phyloP scores from a whole-genome alignment of 1,140 invertebrate genomes.

The Calycopis cecrops region DNA sequence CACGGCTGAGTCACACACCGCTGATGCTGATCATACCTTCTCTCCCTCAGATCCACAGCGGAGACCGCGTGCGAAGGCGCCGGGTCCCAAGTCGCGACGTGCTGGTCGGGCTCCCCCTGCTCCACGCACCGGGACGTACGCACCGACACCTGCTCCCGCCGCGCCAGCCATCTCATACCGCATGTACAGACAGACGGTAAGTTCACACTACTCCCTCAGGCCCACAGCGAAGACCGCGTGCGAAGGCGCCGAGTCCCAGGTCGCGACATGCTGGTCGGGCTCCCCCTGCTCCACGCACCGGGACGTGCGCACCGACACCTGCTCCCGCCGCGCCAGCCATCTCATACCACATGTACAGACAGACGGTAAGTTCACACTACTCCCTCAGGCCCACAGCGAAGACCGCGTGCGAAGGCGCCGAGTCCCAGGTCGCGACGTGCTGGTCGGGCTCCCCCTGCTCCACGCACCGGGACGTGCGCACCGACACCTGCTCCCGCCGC shows the following conservation, averaged over 20 bases:
- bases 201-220: slow-evolving; percentile 24
- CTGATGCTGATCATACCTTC: too few species aligned
- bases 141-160: slow-evolving; percentile 47
- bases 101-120: slow-evolving; percentile 51
- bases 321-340: slow-evolving; percentile 39
- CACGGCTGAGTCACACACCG: too few species aligned
- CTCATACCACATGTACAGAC: slow-evolving; percentile 51
- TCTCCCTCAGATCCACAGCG: slow-evolving; percentile 33
- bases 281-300: slow-evolving; percentile 37
- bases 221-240: slow-evolving; percentile 32
- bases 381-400: slow-evolving; percentile 39
- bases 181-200: slow-evolving; percentile 49
- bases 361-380: slow-evolving; percentile 40
- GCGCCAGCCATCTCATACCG: slow-evolving; percentile 46
- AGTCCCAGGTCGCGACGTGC: slow-evolving; percentile 52
- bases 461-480: slow-evolving; percentile 39
- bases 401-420: slow-evolving; percentile 22
- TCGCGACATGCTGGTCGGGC: slow-evolving; percentile 53
- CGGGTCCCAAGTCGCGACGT: slow-evolving; percentile 50
- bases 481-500: slow-evolving; percentile 48
- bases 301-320: slow-evolving; percentile 49
- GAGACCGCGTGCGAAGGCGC: slow-evolving; percentile 58
- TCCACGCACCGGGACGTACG: slow-evolving; percentile 42
- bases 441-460: slow-evolving; percentile 50
- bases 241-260: slow-evolving; percentile 41